Percentiles rank a stretch among this genome's conserved stretches.
Conservation (phyloP, 2,888 invertebrate species). For the Drosophila falleni region DNA sequence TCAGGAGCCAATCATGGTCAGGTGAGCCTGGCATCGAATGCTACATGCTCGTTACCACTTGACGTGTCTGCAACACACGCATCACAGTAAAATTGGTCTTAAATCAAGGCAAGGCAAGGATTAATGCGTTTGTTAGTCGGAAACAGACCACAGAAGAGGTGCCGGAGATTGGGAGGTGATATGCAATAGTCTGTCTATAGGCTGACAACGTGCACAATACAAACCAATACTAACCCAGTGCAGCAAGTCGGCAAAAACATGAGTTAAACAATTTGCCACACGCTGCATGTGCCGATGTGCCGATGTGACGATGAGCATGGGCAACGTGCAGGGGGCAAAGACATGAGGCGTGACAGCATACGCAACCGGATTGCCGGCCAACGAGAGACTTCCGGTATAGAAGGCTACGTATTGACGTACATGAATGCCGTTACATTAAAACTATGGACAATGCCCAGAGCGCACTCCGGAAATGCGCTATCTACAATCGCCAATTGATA, state of each 20-base stretch:
- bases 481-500: constrained; percentile 90
- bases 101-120: constrained; percentile 78
- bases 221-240: constrained; percentile 82
- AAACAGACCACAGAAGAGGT: constrained; percentile 31
- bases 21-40: constrained; percentile 31
- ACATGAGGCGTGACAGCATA: constrained; percentile 91
- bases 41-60: constrained; percentile 48
- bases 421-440: constrained; percentile 91
- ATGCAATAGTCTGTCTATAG: constrained; percentile 38
- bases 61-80: constrained; percentile 39
- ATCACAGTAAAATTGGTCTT: constrained; percentile 66
- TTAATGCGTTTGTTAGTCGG: constrained; percentile 65
- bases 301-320: constrained; percentile 88
- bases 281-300: constrained; percentile 87
- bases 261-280: constrained; percentile 88
- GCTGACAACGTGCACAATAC: constrained; percentile 27
- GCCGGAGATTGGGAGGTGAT: not conserved
- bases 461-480: constrained; percentile 92
- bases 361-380: constrained; percentile 91
- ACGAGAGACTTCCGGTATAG: constrained; percentile 89
- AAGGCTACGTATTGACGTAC: constrained; percentile 92
- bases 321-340: constrained; percentile 88
- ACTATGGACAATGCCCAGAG: constrained; percentile 89
- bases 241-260: constrained; percentile 87
- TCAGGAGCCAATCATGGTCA: constrained; percentile 70